phyloP scores from a whole-genome alignment of 2,888 invertebrate species.

The Caenorhabditis becei region DNA sequence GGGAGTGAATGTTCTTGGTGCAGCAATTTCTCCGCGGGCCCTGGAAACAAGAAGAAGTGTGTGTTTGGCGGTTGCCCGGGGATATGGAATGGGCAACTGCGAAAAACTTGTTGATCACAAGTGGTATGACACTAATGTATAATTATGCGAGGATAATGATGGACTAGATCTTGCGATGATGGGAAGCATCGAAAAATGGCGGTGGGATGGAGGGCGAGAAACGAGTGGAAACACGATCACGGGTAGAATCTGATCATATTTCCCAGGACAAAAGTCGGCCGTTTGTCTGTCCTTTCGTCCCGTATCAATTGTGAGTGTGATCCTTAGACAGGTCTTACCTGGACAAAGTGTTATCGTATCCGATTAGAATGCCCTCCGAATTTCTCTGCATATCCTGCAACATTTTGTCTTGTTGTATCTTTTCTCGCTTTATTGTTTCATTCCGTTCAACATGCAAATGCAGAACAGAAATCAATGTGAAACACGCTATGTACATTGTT shows the following conservation, averaged over 20 bases:
- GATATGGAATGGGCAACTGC: not conserved
- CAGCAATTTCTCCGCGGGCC: slow-evolving; percentile 57
- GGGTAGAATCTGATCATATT: slow-evolving; percentile 38
- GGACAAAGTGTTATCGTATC: slow-evolving; percentile 71
- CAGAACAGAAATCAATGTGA: slow-evolving; percentile 1
- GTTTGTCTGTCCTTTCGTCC: slow-evolving; percentile 28
- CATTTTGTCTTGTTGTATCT: slow-evolving; percentile 12
- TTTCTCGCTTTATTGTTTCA: slow-evolving; percentile 5
- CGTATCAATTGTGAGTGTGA: slow-evolving; percentile 30
- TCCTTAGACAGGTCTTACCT: slow-evolving; percentile 63
- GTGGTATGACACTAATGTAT: slow-evolving; percentile 43
- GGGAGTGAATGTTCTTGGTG: slow-evolving; percentile 54
- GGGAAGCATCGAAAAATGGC: slow-evolving; percentile 2
- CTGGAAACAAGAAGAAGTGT: slow-evolving; percentile 50
- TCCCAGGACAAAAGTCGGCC: slow-evolving; percentile 14
- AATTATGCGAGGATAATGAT: slow-evolving; percentile 36
- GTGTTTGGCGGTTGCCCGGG: slow-evolving; percentile 6
- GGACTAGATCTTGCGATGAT: not conserved
- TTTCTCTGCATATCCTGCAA: slow-evolving; percentile 68
- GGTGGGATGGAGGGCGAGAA: slow-evolving; percentile 7
- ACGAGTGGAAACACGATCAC: slow-evolving; percentile 4
- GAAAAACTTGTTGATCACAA: slow-evolving; percentile 42
- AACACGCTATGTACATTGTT: slow-evolving; percentile 49
- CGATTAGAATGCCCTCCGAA: slow-evolving; percentile 68
- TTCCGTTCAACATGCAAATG: slow-evolving; percentile 41